These are phyloP conservation scores for Melanocharis versteri DNA, from an alignment of 2,113 vertebrate genomes.

Conservation along the genomic window DNA sequence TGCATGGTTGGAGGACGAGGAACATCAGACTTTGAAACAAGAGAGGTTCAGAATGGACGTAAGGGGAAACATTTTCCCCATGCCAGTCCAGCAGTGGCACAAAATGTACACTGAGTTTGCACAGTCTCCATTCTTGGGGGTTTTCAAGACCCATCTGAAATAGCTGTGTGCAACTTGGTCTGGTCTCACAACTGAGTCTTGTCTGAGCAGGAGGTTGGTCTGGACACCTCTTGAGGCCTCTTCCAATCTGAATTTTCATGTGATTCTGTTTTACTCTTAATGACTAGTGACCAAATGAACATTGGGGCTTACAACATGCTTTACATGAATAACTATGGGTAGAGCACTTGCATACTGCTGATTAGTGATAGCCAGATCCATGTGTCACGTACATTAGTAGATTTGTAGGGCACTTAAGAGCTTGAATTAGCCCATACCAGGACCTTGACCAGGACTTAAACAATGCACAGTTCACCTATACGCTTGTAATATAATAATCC, in stretches of 20 bases:
- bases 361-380: neutral
- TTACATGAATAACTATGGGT: neutral
- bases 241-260: neutral
- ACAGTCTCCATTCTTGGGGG: neutral
- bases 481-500: neutral
- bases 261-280: neutral
- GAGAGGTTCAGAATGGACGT: neutral
- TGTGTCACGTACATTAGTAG: neutral
- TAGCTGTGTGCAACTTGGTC: neutral
- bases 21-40: neutral
- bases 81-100: neutral
- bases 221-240: neutral
- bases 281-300: neutral
- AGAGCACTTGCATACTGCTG: neutral
- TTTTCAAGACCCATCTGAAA: neutral
- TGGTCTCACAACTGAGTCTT: neutral
- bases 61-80: neutral
- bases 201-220: neutral
- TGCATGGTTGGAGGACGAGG: neutral
- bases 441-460: neutral
- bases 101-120: neutral
- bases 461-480: neutral
- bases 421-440: neutral
- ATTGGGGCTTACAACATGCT: neutral
- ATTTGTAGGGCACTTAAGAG: neutral